Base-by-base conservation (phyloP, 2,888 invertebrate genomes). In the Drosophila mimetica region DNA sequence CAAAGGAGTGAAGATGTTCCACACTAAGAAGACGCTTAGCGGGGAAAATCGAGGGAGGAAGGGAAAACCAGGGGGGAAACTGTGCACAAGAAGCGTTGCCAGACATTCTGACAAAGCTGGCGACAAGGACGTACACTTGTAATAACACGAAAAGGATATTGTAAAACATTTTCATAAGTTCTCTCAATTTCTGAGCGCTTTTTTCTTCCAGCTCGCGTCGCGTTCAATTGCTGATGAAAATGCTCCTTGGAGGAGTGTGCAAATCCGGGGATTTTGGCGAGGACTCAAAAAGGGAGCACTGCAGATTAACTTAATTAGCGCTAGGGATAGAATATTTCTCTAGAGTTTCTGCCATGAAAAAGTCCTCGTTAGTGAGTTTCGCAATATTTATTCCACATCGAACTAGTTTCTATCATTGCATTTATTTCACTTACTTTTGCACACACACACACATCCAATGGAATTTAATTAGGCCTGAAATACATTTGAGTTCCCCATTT, bases 141-240 rank as follows among this genome's bases (percentile, higher is more conserved):
- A 86, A 88, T 89, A 89, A 90, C 90, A 90, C 89, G 88, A 89
- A 89, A 89, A 89, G 89, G 90, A 90, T 90, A 89, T 90, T 90
- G 90, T 90, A 80, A 85, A 89, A 89, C 90, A 90, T 88, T 89
- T 89, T 88, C 84, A 85, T 89, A 89, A 90, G 86, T 87, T 89
- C 74, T 76, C 74, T 75, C 84, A 76, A 77, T 76, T 75, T 71
- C 58, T 9, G n/a, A 46, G 46, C 37, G 25, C 44, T 34, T 63
- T 70, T 69, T 58, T 44, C 37, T 47, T 30, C 41, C 18, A 30
- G 14, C 65, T 32, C 16, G 51, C 52, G 16, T 5, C 28, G 34
- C 22, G 39, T 52, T 71, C 59, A 51, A 52, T 53, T 73, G 76
- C 66, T 51, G 59, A 52, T 54, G 59, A 52, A 48, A 59, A 71